Evolutionary conservation across 2,113 vertebrate genomes (phyloP), one percentile per base, ranked within the genome.

Genomic region (Zingel zingel): DNA sequence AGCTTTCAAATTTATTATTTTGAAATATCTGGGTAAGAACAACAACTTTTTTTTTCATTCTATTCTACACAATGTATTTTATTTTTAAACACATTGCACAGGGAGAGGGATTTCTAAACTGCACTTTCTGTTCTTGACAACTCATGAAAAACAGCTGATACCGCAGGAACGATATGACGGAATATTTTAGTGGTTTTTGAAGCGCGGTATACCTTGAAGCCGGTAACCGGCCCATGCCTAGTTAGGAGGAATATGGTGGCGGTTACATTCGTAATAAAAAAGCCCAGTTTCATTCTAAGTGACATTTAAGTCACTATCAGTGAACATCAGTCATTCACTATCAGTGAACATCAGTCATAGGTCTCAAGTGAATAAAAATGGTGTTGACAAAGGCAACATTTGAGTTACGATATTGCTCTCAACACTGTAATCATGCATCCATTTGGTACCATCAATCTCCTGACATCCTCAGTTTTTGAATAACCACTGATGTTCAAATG

Each of bases 401-500:
- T 66, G 47, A 69, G 51, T 53, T 21, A 68, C 14, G 6, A 54
- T 63, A 63, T 23, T 71, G 36, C 48, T 51, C 33, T 65, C 12
- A 25, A 58, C 65, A 70, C 18, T 30, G 4, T 25, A 58, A 15
- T 39, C 13, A 39, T 54, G 3, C 48, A 45, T 23, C n/a, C 30
- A 63, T 43, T 74, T 63, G 11, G 10, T 43, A n/a, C 33, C 58
- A 77, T 62, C 23, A 51, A 30, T 63, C 74, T 80, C 18, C 51
- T 53, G 33, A 78, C 69, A 71, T 13, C 78, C 8, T 66, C 11
- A n/a, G 6, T 47, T 80, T 70, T 68, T 51, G 54, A 84, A 87
- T 39, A 84, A 68, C 79, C 27, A 62, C 6, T 77, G 58, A 63
- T 74, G 30, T 62, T 30, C 21, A 75, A 83, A 59, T 74, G 56